Evolutionary conservation across 2,888 invertebrate genomes (phyloP), one percentile per base, ranked within the genome.

Genomic region (Hemithea aestivaria): DNA sequence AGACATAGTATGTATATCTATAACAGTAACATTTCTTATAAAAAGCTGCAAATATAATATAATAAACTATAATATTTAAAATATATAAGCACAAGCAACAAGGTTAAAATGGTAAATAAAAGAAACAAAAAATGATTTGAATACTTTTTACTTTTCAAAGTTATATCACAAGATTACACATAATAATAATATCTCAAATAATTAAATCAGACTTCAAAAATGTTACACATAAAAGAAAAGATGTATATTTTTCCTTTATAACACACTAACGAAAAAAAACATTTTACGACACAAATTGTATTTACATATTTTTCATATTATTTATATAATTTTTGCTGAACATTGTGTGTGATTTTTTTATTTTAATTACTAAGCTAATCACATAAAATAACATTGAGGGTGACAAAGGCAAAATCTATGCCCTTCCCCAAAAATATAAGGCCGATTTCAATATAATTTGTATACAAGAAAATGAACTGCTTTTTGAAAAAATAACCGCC

Each of bases 161-260:
- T 77, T 77, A 78, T 80, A 84, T 77, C 67, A 67, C 66, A 67
- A 66, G 66, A 76, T 68, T 80, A 82, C 77, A 84, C 49, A 74
- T 16, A 16, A 16, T 16, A 16, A 4, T 16, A 16, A 4, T 77
- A 76, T 76, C 66, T 76, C 73, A 68, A 74, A 65, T 60, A 67
- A 54, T 67, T 33, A 48, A 49, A 50, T 80, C 73, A 76, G 71
- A 79, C 76, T 75, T 74, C 51, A 48, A 63, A 58, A 63, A 55
- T 58, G 57, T 48, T 40, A 56, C 48, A 62, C 49, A 67, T 57
- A 43, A 60, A n/a, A n/a, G n/a, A n/a, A n/a, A n/a, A n/a, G n/a
- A n/a, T n/a, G n/a, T n/a, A n/a, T n/a, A n/a, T n/a, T n/a, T n/a
- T n/a, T n/a, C n/a, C n/a, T n/a, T n/a, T n/a, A n/a, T n/a, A n/a